Percentiles rank a stretch among this genome's conserved stretches.
Conservation (phyloP, 2,888 invertebrate species). For the Leptinotarsa peninsularis region DNA sequence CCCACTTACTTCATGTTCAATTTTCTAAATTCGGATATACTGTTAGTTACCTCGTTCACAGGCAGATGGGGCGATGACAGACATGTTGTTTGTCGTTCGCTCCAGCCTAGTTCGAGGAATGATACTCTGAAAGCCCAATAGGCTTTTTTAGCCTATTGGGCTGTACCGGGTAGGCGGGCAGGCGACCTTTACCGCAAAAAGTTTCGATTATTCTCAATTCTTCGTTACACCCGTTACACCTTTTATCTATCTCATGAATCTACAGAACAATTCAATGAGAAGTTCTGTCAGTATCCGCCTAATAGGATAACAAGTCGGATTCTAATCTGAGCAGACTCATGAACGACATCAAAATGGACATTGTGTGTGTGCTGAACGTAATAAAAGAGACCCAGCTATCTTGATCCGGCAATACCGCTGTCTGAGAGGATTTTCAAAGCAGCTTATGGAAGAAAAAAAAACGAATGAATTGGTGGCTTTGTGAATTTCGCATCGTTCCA, state of each 20-base stretch:
- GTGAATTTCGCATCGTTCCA: conserved; percentile 3
- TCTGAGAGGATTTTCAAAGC: conserved; percentile 22
- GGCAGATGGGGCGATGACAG: too few relatives aligned
- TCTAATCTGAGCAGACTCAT: conserved; percentile 7
- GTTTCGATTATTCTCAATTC: background rate
- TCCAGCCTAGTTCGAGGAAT: too few relatives aligned
- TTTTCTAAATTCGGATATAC: too few relatives aligned
- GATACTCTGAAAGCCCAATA: too few relatives aligned
- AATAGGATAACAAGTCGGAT: conserved; percentile 19
- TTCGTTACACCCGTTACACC: conserved; percentile 1
- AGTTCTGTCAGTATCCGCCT: conserved; percentile 9
- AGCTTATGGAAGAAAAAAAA: conserved; percentile 12
- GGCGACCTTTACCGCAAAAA: too few relatives aligned
- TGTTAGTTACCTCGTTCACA: too few relatives aligned
- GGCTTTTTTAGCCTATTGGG: too few relatives aligned
- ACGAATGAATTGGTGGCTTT: conserved; percentile 1
- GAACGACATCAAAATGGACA: conserved; percentile 22
- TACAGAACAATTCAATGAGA: conserved; percentile 1
- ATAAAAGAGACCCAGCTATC: conserved; percentile 6
- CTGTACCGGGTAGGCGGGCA: too few relatives aligned
- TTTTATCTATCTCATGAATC: background rate
- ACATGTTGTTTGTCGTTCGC: too few relatives aligned
- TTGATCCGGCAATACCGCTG: conserved; percentile 5
- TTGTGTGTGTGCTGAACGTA: conserved; percentile 17
- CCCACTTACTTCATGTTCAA: too few relatives aligned